These are phyloP conservation scores for Machaerirhynchus nigripectus DNA, from an alignment of 2,113 vertebrate species.

Conservation along the genomic window DNA sequence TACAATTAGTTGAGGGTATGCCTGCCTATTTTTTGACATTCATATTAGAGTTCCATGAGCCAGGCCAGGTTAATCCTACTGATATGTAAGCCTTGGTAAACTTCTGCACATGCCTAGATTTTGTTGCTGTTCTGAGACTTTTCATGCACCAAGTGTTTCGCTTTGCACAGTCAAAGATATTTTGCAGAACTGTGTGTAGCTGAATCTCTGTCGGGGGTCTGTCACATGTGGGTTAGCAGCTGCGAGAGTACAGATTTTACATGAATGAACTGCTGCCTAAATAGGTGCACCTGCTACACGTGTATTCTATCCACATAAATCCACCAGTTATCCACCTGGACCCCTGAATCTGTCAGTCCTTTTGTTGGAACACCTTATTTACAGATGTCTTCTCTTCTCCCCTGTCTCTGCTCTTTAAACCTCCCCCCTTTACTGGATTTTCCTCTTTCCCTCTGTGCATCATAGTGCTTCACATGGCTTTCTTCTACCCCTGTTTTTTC, in stretches of 20 bases:
- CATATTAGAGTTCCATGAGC: neutral
- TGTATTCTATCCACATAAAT: neutral
- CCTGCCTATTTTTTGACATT: too few species aligned
- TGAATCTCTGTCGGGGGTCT: rapidly evolving
- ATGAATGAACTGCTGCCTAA: neutral
- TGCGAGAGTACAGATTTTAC: neutral
- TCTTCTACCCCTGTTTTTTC: neutral
- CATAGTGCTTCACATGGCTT: neutral
- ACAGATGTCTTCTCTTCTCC: neutral
- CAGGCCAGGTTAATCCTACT: neutral
- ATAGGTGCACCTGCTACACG: neutral
- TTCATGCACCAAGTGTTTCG: neutral
- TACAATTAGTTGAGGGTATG: neutral
- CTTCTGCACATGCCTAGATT: neutral
- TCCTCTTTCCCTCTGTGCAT: neutral
- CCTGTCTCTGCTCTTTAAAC: neutral
- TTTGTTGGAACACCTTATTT: neutral
- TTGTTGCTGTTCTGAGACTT: neutral
- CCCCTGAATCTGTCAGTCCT: neutral
- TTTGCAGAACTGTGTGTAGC: neutral
- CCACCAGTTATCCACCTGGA: neutral
- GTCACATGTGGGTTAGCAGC: neutral
- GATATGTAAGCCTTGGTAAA: neutral
- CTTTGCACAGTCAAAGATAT: neutral
- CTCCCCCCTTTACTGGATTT: neutral